Evolutionary conservation across 2,888 invertebrate genomes (phyloP).

Genomic region (Acronicta aceris): DNA sequence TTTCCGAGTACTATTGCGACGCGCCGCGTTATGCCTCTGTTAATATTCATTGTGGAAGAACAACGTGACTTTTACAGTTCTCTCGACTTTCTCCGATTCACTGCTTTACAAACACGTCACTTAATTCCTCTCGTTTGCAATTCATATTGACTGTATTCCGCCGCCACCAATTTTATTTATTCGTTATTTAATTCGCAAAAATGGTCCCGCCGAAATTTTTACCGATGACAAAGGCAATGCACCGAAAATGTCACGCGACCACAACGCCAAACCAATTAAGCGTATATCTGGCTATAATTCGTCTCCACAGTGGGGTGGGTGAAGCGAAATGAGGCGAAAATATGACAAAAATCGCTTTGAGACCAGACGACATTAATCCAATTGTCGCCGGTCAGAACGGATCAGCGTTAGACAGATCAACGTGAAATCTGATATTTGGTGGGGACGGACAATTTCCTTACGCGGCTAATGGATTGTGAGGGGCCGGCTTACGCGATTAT

Average conservation of each 20-base stretch:
- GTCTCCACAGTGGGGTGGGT: slow-evolving; percentile 67
- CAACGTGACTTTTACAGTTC: slow-evolving; percentile 57
- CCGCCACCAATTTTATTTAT: slow-evolving; percentile 55
- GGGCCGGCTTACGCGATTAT: slow-evolving; percentile 71
- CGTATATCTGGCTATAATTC: slow-evolving; percentile 84
- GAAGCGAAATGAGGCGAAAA: slow-evolving; percentile 68
- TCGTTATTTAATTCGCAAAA: slow-evolving; percentile 76
- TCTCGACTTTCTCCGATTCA: slow-evolving; percentile 50
- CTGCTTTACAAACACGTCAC: slow-evolving; percentile 48
- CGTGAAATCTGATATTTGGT: slow-evolving; percentile 87
- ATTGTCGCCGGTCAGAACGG: slow-evolving; percentile 84
- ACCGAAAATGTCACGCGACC: slow-evolving; percentile 86
- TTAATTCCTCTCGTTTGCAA: slow-evolving; percentile 54
- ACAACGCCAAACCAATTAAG: slow-evolving; percentile 87
- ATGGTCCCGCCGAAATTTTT: slow-evolving; percentile 75
- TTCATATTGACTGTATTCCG: slow-evolving; percentile 39
- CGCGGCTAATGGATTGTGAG: slow-evolving; percentile 82
- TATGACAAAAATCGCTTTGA: slow-evolving; percentile 83
- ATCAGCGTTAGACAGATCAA: slow-evolving; percentile 86
- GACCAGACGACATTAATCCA: slow-evolving; percentile 86
- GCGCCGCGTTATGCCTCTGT: slow-evolving; percentile 81
- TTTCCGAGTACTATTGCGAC: slow-evolving; percentile 76
- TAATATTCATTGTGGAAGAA: slow-evolving; percentile 86
- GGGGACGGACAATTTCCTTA: slow-evolving; percentile 83
- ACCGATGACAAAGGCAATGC: slow-evolving; percentile 86